These are phyloP conservation scores for Parotocinclus haroldoi DNA, from an alignment of 2,797 vertebrate species.

Conservation along the genomic window DNA sequence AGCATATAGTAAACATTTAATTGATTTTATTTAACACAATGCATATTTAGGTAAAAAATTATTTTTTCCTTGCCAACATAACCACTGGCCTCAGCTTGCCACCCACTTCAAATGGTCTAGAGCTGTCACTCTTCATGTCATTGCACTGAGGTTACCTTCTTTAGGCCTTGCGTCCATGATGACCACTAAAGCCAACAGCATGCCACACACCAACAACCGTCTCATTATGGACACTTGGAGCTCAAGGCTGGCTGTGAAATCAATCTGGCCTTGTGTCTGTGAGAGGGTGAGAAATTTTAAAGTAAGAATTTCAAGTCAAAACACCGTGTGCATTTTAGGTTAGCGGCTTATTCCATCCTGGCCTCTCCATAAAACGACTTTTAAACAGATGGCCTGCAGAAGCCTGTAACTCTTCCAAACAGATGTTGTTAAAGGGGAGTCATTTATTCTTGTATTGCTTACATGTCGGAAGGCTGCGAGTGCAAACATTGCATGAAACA, in stretches of 20 bases:
- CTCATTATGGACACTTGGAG: constrained; percentile 63
- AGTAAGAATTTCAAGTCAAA: constrained; percentile 31
- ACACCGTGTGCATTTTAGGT: constrained; percentile 27
- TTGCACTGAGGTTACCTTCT: constrained; percentile 60
- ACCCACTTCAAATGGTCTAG: not conserved
- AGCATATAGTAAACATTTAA: too few species aligned
- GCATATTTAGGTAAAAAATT: too few species aligned
- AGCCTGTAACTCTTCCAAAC: constrained; percentile 40
- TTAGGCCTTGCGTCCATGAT: constrained; percentile 70
- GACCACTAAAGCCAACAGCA: constrained; percentile 67
- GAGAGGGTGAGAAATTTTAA: constrained; percentile 18
- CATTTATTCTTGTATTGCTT: constrained; percentile 35
- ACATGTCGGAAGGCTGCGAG: constrained; percentile 26
- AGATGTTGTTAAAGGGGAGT: constrained; percentile 31
- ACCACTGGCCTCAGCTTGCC: too few species aligned
- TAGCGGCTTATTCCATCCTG: constrained; percentile 60
- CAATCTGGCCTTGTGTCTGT: constrained; percentile 39
- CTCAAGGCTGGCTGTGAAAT: constrained; percentile 19
- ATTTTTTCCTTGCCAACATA: too few species aligned
- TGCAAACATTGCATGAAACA: constrained; percentile 41
- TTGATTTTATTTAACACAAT: too few species aligned
- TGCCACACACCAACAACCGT: constrained; percentile 48
- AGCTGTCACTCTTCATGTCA: not conserved
- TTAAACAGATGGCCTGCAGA: constrained; percentile 63
- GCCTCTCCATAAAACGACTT: constrained; percentile 57